phyloP scores from a whole-genome alignment of 2,113 vertebrate genomes.

The Paradoxurus hermaphroditus region DNA sequence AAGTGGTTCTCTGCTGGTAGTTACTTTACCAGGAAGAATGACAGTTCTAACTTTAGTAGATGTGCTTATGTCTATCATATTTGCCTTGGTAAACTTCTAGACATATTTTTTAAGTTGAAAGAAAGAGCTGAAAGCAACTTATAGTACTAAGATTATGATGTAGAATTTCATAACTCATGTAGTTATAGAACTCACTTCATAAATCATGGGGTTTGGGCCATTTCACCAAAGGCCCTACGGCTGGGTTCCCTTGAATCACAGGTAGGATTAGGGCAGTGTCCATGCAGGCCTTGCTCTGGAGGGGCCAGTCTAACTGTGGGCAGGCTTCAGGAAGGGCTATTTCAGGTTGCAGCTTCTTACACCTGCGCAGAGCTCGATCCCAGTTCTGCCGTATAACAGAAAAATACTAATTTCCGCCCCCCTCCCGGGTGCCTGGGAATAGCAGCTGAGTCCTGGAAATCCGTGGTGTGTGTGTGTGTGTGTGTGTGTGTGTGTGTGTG shows the following conservation, averaged over 20 bases:
- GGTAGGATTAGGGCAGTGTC: rapidly evolving
- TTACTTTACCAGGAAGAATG: background rate
- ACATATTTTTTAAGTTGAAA: background rate
- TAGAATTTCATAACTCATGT: background rate
- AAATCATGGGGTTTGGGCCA: background rate
- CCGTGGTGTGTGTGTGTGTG: background rate
- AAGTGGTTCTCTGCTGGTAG: background rate
- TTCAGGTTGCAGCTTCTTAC: background rate
- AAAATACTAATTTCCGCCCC: background rate
- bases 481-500: too few species aligned
- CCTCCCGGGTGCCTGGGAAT: background rate
- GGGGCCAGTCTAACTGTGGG: background rate
- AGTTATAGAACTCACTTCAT: background rate
- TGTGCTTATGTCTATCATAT: background rate
- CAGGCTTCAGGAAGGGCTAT: background rate
- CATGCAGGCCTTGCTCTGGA: background rate
- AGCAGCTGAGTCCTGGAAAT: background rate
- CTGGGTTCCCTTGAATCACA: background rate
- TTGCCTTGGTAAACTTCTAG: background rate
- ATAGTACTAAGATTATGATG: background rate
- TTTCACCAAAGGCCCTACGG: background rate
- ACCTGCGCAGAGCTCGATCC: background rate
- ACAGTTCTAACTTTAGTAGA: background rate
- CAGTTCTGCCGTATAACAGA: background rate
- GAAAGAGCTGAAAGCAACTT: background rate